phyloP scores from a whole-genome alignment of 2,113 vertebrate species.

The Brachyhypopomus occidentalis region DNA sequence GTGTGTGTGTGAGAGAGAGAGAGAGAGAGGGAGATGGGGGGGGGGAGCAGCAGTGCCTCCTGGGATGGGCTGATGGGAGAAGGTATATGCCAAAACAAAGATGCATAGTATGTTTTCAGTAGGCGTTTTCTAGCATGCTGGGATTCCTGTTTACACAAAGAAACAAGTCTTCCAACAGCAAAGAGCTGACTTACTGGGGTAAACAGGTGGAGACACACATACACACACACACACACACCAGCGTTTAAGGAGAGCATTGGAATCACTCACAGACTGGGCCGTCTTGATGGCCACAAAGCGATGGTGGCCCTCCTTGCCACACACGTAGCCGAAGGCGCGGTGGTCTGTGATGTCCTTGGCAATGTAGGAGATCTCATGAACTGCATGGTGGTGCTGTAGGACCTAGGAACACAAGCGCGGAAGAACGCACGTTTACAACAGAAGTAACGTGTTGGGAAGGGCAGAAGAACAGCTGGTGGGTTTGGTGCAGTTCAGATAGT shows the following conservation, averaged over 20 bases:
- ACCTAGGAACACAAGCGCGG: slow-evolving; percentile 72
- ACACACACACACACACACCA: not conserved
- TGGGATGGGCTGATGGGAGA: too few species aligned
- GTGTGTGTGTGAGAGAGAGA: not conserved
- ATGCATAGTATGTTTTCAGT: not conserved
- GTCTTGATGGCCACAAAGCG: slow-evolving; percentile 99
- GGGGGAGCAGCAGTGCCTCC: not conserved
- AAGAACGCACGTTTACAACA: not conserved
- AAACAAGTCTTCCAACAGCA: not conserved
- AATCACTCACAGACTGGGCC: slow-evolving; percentile 90
- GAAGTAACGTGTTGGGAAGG: too few species aligned
- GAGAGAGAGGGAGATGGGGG: slow-evolving; percentile 6
- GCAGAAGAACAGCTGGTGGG: too few species aligned
- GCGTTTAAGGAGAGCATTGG: not conserved
- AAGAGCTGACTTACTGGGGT: not conserved
- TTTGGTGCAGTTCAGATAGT: too few species aligned
- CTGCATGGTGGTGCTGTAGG: slow-evolving; percentile 95
- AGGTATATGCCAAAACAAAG: not conserved
- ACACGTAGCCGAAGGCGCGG: slow-evolving; percentile 95
- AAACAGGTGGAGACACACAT: too few species aligned
- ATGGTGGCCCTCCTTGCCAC: slow-evolving; percentile 97
- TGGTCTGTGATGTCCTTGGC: slow-evolving; percentile 99
- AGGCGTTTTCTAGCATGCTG: not conserved
- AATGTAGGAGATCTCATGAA: slow-evolving; percentile 99
- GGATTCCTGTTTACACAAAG: not conserved